Evolutionary conservation across 1,140 invertebrate species (phyloP), one percentile per base, ranked within the genome.

Genomic region (Heliconius hewitsoni): DNA sequence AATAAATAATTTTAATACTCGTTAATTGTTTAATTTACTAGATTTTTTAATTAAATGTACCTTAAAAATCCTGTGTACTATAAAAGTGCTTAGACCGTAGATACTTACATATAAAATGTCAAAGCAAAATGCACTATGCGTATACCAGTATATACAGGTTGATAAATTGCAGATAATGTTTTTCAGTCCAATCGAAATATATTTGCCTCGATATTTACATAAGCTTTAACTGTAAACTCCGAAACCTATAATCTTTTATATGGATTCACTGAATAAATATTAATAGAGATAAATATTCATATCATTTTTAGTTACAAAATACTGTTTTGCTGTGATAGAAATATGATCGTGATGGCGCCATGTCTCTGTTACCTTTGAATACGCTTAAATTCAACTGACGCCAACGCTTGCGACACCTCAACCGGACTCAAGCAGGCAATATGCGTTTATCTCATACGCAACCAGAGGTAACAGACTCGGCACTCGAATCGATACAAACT

Each of bases 361-460:
- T 71, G 79, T 84, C 81, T 84, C 80, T 66, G 82, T 85, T 87
- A 89, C 82, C 81, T 90, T 86, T 87, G 83, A 90, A 89, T 88
- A 87, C 80, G 30, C 70, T 72, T 81, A 80, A 84, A 80, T 85
- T 82, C 83, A 89, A 83, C 82, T 83, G 85, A 90, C 88, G 89
- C 86, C 86, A 87, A 81, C 72, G 86, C 81, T 92, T 92, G 88
- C 91, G 89, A 91, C 89, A 92, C 83, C 77, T 60, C 83, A 76
- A 79, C 86, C 85, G 90, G 88, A 89, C 87, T 84, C 84, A 82
- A 89, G 89, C 86, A 87, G 88, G 87, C 87, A 86, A 89, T 87
- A 84, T 87, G 87, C 86, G 85, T 89, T 89, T 89, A 82, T 86
- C 83, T 84, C 83, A 81, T 87, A 85, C 84, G 85, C 83, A 88